Percentiles rank a stretch among this genome's conserved stretches.
phyloP scores from a whole-genome alignment of 2,113 vertebrate species.

The Bombycilla garrulus region DNA sequence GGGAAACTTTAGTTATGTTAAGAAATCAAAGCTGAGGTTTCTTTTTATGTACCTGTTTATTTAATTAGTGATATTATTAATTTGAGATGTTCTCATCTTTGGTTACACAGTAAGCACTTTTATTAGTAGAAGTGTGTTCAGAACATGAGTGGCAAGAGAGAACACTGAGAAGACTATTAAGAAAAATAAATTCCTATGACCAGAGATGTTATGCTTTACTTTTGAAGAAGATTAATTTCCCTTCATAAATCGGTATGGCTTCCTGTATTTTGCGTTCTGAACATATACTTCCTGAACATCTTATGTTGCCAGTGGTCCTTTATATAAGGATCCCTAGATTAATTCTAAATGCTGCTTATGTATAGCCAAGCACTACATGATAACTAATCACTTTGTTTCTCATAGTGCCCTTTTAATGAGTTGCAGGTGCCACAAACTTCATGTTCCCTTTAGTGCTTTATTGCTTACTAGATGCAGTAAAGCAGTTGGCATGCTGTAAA shows the following conservation, averaged over 20 bases:
- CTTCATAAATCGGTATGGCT: neutral
- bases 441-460: conserved; percentile 50
- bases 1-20: neutral
- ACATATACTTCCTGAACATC: neutral
- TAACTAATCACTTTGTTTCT: conserved; percentile 28
- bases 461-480: conserved; percentile 64
- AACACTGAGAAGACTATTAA: neutral
- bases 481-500: conserved; percentile 71
- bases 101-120: neutral
- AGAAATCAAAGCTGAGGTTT: neutral
- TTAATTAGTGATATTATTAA: neutral
- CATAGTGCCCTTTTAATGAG: conserved; percentile 64
- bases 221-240: neutral
- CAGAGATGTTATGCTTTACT: neutral
- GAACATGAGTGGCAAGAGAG: neutral
- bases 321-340: neutral
- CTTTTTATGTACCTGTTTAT: neutral
- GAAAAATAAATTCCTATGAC: neutral
- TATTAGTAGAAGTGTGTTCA: neutral
- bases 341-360: neutral
- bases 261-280: neutral
- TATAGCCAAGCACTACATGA: conserved; percentile 3
- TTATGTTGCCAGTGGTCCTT: neutral
- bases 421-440: conserved; percentile 62
- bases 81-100: neutral